Base-by-base conservation (phyloP, 2,888 invertebrate species). In the Agriopis aurantiaria region DNA sequence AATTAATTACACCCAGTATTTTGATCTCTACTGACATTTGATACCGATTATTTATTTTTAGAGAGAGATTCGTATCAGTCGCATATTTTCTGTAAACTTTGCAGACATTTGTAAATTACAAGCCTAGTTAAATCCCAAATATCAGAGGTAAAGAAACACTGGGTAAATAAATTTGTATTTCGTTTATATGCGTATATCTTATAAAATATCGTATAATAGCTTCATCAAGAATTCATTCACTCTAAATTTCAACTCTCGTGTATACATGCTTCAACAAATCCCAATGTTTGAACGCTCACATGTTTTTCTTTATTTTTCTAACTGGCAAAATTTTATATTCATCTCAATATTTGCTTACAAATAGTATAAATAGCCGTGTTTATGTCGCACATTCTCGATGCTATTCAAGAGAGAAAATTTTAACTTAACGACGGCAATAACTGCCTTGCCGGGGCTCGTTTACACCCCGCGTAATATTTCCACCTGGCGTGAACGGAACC, bases 381-480 rank as follows among this genome's bases (percentile, higher is more conserved):
- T 89, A 89, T 87, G 83, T 81, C 78, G 84, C 84, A 82, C 85
- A 85, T 87, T 88, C 83, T 79, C 85, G 84, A 80, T 81, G 85
- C 87, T 85, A 88, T 89, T 87, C 86, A 87, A 82, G 83, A 84
- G 86, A 86, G 89, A 89, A 88, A 89, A 86, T 90, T 91, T 91
- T 87, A 89, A 89, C 86, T 89, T 90, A 90, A 91, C 90, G 89
- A 86, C 79, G 82, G 88, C 86, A 89, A 90, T 91, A 91, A 91
- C 84, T 82, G 85, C 79, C 82, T 86, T 79, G 77, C 84, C 86
- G 83, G 83, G 78, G 83, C 86, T 85, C 89, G 88, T 90, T 91
- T 88, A 88, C 89, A 90, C 90, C 88, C 80, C 77, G 77, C 84
- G 86, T 87, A 84, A 88, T 89, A 88, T 88, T 88, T 85, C 84